phyloP scores from a whole-genome alignment of 1,140 invertebrate genomes.

The Bicyclus anynana region DNA sequence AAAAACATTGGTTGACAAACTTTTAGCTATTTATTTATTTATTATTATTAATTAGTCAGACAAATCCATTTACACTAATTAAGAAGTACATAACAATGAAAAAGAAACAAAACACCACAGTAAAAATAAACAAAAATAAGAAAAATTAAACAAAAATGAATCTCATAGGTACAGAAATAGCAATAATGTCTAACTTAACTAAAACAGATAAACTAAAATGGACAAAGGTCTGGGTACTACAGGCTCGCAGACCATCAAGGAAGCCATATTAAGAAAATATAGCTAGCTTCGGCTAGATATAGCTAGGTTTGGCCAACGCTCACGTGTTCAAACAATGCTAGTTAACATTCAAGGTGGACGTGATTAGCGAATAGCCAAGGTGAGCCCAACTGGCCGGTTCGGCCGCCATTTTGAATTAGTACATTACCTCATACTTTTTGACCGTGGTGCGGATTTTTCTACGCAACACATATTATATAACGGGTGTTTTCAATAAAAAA shows the following conservation, averaged over 20 bases:
- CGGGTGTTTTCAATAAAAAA: no score
- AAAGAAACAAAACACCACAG: no score
- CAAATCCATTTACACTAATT: no score
- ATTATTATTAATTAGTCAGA: no score
- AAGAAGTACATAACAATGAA: no score
- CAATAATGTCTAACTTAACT: no score
- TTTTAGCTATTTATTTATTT: no score
- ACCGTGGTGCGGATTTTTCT: not conserved
- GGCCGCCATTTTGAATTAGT: conserved; percentile 10
- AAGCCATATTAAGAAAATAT: conserved; percentile 15
- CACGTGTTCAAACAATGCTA: conserved; percentile 43
- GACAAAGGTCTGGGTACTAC: not conserved
- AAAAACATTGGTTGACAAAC: no score
- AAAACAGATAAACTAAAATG: not conserved
- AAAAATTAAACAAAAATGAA: no score
- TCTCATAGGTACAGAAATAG: no score
- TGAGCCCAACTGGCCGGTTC: conserved; percentile 33
- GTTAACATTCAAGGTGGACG: conserved; percentile 62
- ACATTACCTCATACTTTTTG: not conserved
- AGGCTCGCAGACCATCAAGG: conserved; percentile 11
- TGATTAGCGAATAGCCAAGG: conserved; percentile 63
- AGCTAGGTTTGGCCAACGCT: conserved; percentile 10
- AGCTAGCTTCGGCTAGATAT: not conserved
- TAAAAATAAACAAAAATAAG: no score
- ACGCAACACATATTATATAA: not conserved